Evolutionary conservation across 2,113 vertebrate genomes (phyloP).

Genomic region (Montifringilla adamsi): DNA sequence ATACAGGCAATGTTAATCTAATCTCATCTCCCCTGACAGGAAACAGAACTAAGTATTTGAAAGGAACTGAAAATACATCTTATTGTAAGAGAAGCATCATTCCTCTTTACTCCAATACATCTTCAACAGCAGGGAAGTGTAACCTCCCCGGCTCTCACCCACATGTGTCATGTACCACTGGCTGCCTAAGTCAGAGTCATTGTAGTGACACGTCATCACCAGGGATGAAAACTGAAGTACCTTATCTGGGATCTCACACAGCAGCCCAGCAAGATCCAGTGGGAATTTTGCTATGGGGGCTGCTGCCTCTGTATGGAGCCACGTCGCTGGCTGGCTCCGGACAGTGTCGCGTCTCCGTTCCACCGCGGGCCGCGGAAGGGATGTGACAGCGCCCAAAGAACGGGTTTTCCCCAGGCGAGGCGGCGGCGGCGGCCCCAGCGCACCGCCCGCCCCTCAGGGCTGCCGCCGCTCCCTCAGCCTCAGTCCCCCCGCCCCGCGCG

Average conservation of each 20-base stretch:
- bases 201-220: not conserved
- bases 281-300: not conserved
- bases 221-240: not conserved
- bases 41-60: not conserved
- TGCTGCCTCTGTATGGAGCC: not conserved
- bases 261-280: not conserved
- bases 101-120: not conserved
- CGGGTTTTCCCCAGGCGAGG: too few species aligned
- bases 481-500: not conserved
- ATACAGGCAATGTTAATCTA: not conserved
- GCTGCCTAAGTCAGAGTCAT: not conserved
- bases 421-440: too few species aligned
- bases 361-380: not conserved
- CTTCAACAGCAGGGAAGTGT: not conserved
- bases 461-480: not conserved
- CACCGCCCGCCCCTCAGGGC: not conserved
- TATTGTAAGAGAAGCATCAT: not conserved
- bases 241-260: not conserved
- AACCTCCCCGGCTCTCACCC: not conserved
- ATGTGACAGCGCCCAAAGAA: accelerated
- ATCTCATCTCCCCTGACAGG: not conserved
- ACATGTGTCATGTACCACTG: not conserved
- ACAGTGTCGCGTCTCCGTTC: not conserved
- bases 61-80: not conserved
- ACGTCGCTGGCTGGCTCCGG: not conserved